Conservation (phyloP, 2,888 invertebrate species). For the Ichneumoninae sp. region DNA sequence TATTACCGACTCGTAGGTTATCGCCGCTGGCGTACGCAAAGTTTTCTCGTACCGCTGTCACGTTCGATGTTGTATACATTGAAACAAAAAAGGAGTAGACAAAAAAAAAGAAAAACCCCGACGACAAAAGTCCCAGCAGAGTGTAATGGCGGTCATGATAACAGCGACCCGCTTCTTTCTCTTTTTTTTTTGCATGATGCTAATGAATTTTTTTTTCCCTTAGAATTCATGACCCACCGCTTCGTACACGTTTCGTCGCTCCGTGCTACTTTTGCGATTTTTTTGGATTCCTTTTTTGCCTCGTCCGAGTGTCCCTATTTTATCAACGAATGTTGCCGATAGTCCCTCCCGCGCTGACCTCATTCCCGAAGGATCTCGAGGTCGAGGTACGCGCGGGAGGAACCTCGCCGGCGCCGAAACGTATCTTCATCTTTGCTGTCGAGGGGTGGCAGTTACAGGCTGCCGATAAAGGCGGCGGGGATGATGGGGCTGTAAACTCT, state of each 20-base stretch:
- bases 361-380: constrained; percentile 51
- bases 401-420: constrained; percentile 78
- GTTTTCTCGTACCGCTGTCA: constrained; percentile 7
- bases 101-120: not conserved
- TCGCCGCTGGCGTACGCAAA: not conserved
- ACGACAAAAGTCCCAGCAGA: constrained; percentile 24
- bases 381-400: constrained; percentile 40
- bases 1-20: constrained; percentile 48
- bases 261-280: constrained; percentile 2
- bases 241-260: constrained; percentile 20
- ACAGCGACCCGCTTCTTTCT: constrained; percentile 9
- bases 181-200: constrained; percentile 27
- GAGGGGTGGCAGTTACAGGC: constrained; percentile 42
- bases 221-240: constrained; percentile 41
- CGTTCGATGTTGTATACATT: constrained; percentile 3
- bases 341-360: constrained; percentile 56
- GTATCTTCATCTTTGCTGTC: constrained; percentile 74
- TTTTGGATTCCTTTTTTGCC: constrained; percentile 24
- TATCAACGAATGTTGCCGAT: constrained; percentile 53
- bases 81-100: constrained; percentile 11
- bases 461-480: constrained; percentile 77
- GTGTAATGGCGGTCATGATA: constrained; percentile 39
- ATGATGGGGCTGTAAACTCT: constrained; percentile 79
- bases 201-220: constrained; percentile 51
- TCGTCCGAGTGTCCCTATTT: not conserved